These are phyloP conservation scores for Eledona agricola DNA, from an alignment of 2,888 invertebrate species.

Conservation along the genomic window DNA sequence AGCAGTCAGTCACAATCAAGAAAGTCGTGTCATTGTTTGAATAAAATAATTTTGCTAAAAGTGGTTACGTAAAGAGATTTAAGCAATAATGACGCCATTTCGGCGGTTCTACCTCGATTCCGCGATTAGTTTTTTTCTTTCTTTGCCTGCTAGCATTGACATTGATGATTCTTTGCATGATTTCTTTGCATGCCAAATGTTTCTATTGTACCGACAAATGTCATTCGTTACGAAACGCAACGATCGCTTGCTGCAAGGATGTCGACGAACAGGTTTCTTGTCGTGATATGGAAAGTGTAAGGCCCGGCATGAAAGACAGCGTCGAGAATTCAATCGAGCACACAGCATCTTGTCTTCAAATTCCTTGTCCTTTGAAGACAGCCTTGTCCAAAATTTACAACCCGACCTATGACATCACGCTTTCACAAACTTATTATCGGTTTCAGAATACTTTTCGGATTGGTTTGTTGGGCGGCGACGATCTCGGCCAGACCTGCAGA, in stretches of 20 bases:
- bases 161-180: slow-evolving; percentile 7
- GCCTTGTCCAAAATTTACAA: slow-evolving; percentile 9
- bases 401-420: slow-evolving; percentile 34
- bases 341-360: too few species aligned
- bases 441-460: slow-evolving; percentile 55
- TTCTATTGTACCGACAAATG: slow-evolving; percentile 21
- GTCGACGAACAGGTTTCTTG: slow-evolving; percentile 34
- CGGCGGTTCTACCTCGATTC: too few species aligned
- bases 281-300: slow-evolving; percentile 33
- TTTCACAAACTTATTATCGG: slow-evolving; percentile 27
- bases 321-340: slow-evolving; percentile 16
- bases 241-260: slow-evolving; percentile 44
- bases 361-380: background rate
- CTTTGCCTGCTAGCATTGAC: slow-evolving; percentile 31
- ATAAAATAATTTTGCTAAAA: slow-evolving; percentile 17
- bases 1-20: slow-evolving; percentile 15
- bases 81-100: slow-evolving; percentile 13
- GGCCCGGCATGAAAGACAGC: slow-evolving; percentile 17
- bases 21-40: slow-evolving; percentile 20
- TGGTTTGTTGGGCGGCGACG: slow-evolving; percentile 52
- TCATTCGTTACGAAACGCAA: slow-evolving; percentile 45
- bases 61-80: slow-evolving; percentile 20
- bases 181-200: background rate
- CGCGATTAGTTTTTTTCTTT: slow-evolving; percentile 7
- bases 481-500: slow-evolving; percentile 58